A percentile compares a stretch with the other conserved stretches of the same genome.
These are phyloP conservation scores for Nymphalis io DNA, from an alignment of 1,140 invertebrate species.

Conservation along the genomic window DNA sequence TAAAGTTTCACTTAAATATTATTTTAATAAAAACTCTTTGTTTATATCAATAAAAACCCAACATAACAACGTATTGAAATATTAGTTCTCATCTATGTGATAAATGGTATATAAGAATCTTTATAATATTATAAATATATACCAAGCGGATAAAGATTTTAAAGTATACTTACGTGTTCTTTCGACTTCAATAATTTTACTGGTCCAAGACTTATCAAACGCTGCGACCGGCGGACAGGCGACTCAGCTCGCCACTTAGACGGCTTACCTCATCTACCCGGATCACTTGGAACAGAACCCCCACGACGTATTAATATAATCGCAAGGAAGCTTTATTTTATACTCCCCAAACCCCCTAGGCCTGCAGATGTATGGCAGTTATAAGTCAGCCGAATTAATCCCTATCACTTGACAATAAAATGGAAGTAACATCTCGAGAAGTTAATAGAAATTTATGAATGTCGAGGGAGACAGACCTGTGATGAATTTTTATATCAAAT, in stretches of 20 bases:
- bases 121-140: too few relatives aligned
- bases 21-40: neutral
- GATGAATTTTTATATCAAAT: slow-evolving; percentile 59
- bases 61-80: neutral
- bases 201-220: slow-evolving; percentile 26
- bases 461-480: slow-evolving; percentile 53
- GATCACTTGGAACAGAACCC: slow-evolving; percentile 62
- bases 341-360: slow-evolving; percentile 58
- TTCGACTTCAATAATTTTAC: slow-evolving; percentile 25
- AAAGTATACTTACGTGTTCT: slow-evolving; percentile 1
- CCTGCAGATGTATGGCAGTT: slow-evolving; percentile 76
- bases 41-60: neutral
- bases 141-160: neutral
- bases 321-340: slow-evolving; percentile 76
- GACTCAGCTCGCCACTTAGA: slow-evolving; percentile 36
- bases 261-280: slow-evolving; percentile 62
- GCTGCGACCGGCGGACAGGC: slow-evolving; percentile 18
- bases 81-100: neutral
- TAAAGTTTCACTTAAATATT: neutral
- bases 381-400: slow-evolving; percentile 79
- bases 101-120: too few relatives aligned
- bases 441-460: slow-evolving; percentile 78
- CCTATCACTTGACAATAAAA: slow-evolving; percentile 79
- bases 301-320: slow-evolving; percentile 76
- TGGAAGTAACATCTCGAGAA: slow-evolving; percentile 76